phyloP scores from a whole-genome alignment of 2,888 invertebrate genomes.

The Polyommatus iphigenia region DNA sequence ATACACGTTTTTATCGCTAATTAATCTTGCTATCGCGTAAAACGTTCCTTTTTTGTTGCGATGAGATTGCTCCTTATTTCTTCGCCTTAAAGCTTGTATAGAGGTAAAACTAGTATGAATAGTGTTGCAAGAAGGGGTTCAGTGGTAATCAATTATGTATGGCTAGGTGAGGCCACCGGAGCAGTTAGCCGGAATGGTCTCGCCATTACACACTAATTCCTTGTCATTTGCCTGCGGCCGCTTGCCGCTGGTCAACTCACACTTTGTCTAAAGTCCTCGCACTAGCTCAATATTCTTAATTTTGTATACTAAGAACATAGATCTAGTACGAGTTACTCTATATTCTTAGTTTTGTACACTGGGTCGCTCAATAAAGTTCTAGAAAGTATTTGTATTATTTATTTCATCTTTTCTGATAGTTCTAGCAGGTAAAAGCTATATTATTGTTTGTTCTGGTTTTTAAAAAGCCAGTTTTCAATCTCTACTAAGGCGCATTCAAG shows the following conservation, averaged over 20 bases:
- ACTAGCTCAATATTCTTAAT: neutral
- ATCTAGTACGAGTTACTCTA: too few species aligned
- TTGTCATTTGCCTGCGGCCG: conserved; percentile 77
- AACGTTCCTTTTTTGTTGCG: neutral
- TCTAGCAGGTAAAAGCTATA: too few species aligned
- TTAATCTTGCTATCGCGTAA: conserved; percentile 27
- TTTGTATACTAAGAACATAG: neutral
- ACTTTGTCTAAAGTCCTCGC: conserved; percentile 34
- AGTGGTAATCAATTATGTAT: conserved; percentile 67
- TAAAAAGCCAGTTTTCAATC: too few species aligned
- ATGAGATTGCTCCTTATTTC: neutral
- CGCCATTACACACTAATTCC: conserved; percentile 78
- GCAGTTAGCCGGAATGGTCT: conserved; percentile 74
- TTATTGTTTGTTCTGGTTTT: too few species aligned
- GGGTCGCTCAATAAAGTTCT: too few species aligned
- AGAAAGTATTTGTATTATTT: too few species aligned
- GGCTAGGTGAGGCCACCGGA: conserved; percentile 68
- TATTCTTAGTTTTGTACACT: too few species aligned
- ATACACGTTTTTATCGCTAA: conserved; percentile 23
- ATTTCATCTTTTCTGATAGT: too few species aligned
- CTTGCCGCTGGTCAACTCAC: conserved; percentile 59
- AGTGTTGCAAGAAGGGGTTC: conserved; percentile 51
- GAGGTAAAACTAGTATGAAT: conserved; percentile 24
- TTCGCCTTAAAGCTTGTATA: neutral
- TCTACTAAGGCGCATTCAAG: too few species aligned